Conservation (phyloP, 2,888 invertebrate species). For the Caenorhabditis afra region DNA sequence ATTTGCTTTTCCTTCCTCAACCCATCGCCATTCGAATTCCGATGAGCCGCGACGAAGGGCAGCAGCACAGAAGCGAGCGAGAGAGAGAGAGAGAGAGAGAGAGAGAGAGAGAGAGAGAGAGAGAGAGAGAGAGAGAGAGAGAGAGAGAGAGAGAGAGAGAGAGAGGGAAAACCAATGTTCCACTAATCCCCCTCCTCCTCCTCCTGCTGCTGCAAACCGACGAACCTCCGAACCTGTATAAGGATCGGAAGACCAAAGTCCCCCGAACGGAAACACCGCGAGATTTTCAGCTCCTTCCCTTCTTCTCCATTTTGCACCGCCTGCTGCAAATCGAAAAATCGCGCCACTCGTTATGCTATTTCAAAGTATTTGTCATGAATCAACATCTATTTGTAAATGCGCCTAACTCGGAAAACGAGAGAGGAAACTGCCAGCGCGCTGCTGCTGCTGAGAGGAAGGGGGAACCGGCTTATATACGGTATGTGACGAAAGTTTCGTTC, state of each 20-base stretch:
- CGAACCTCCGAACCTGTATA: too few relatives aligned
- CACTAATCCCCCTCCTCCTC: too few relatives aligned
- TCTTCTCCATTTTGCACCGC: neutral
- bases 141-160: too few relatives aligned
- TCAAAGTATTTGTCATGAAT: conserved; percentile 54
- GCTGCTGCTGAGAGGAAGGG: conserved; percentile 5
- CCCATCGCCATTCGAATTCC: conserved; percentile 4
- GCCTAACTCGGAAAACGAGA: conserved; percentile 47
- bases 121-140: too few relatives aligned
- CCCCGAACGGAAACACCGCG: conserved; percentile 46
- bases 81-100: too few relatives aligned
- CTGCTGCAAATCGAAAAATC: neutral
- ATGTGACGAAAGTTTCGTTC: neutral
- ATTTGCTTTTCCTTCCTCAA: conserved; percentile 29
- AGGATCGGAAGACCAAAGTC: too few relatives aligned
- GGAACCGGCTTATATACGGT: conserved; percentile 48
- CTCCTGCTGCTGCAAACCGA: too few relatives aligned
- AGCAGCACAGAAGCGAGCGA: conserved; percentile 30
- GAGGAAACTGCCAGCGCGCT: conserved; percentile 36
- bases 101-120: too few relatives aligned
- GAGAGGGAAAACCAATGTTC: conserved; percentile 56
- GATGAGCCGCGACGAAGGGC: conserved; percentile 40
- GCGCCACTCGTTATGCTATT: conserved; percentile 39
- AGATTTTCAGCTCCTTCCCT: neutral
- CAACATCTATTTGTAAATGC: conserved; percentile 58